Evolutionary conservation across 2,797 vertebrate genomes (phyloP).

Genomic region (Onychomys leucogaster): DNA sequence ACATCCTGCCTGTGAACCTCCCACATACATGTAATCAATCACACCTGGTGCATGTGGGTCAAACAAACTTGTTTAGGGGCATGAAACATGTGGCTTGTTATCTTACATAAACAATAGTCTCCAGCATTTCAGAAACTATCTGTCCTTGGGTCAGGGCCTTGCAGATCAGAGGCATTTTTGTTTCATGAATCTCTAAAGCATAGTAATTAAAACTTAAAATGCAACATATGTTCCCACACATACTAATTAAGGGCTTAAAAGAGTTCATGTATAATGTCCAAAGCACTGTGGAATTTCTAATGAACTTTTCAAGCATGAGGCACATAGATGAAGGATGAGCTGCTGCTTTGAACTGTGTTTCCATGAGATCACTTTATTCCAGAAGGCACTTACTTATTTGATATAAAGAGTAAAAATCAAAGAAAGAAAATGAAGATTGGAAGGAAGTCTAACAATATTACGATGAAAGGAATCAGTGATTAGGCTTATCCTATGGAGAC

Average conservation of each 20-base stretch:
- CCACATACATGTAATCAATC: too few relatives aligned
- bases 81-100: too few relatives aligned
- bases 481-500: too few relatives aligned
- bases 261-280: neutral
- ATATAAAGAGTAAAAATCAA: slow-evolving; percentile 11
- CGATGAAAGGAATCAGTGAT: neutral
- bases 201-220: neutral
- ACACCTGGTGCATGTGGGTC: too few relatives aligned
- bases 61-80: too few relatives aligned
- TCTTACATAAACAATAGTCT: too few relatives aligned
- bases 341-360: neutral
- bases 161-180: too few relatives aligned
- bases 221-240: neutral
- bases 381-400: neutral
- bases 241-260: slow-evolving; percentile 2
- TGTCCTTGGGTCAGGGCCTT: too few relatives aligned
- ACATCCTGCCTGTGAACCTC: too few relatives aligned
- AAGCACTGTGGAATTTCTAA: neutral
- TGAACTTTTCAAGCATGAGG: slow-evolving; percentile 6
- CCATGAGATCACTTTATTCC: neutral
- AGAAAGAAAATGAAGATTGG: neutral
- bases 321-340: neutral
- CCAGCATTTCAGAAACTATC: too few relatives aligned
- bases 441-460: neutral
- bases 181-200: too few relatives aligned